phyloP scores from a whole-genome alignment of 2,888 invertebrate genomes.

The Chloroclysta siterata region DNA sequence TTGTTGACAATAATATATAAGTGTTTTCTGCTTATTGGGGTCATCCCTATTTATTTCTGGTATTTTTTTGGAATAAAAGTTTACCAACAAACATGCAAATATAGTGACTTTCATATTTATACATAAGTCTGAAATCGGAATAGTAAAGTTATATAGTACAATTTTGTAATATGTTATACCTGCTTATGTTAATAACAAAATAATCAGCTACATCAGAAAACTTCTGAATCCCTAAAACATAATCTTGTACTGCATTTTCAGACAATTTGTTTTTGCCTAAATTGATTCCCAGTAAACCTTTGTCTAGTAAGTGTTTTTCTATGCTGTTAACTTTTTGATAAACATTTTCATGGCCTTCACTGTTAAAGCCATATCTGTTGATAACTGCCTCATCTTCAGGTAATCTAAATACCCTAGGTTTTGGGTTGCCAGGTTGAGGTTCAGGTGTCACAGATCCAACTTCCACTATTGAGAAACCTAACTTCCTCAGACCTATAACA shows the following conservation, averaged over 20 bases:
- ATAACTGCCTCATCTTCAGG: slow-evolving; percentile 94
- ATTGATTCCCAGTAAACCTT: slow-evolving; percentile 94
- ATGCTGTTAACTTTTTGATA: slow-evolving; percentile 86
- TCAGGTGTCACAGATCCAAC: slow-evolving; percentile 97
- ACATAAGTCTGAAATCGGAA: too few relatives aligned
- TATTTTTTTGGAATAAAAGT: too few relatives aligned
- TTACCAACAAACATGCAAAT: too few relatives aligned
- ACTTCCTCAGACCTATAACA: slow-evolving; percentile 89
- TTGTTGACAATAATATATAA: too few relatives aligned
- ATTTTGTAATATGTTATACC: slow-evolving; percentile 63
- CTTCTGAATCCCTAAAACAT: slow-evolving; percentile 91
- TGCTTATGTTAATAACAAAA: slow-evolving; percentile 97
- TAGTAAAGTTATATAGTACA: too few relatives aligned
- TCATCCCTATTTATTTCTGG: too few relatives aligned
- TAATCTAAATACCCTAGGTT: slow-evolving; percentile 96
- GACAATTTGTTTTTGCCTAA: slow-evolving; percentile 97
- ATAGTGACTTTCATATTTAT: too few relatives aligned
- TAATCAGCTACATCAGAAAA: slow-evolving; percentile 96
- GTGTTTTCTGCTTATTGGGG: too few relatives aligned
- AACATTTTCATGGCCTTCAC: slow-evolving; percentile 94
- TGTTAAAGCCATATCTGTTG: slow-evolving; percentile 96
- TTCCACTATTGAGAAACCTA: slow-evolving; percentile 98
- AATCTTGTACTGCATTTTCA: slow-evolving; percentile 90
- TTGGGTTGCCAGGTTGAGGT: slow-evolving; percentile 96
- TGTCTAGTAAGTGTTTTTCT: slow-evolving; percentile 79